These are phyloP conservation scores for Neelides sp. DNA, from an alignment of 1,140 invertebrate species.

Conservation along the genomic window DNA sequence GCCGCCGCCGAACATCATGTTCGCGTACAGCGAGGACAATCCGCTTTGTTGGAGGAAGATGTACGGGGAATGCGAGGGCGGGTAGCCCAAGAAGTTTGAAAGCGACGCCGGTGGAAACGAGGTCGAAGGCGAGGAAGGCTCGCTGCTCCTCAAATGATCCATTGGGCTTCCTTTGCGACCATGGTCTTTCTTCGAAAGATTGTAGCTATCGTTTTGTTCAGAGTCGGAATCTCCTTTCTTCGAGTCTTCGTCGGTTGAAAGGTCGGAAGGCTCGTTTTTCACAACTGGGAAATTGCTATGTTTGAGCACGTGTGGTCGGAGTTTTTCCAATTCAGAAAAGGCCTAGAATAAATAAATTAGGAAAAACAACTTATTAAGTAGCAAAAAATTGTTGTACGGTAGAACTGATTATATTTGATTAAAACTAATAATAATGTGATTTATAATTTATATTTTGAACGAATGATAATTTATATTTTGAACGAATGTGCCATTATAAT, in stretches of 20 bases:
- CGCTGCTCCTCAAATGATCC: background rate
- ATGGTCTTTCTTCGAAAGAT: constrained; percentile 15
- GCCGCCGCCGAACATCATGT: constrained; percentile 29
- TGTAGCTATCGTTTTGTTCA: constrained; percentile 23
- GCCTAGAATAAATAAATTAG: constrained; percentile 37
- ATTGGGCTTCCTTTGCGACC: background rate
- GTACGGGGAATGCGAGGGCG: constrained; percentile 23
- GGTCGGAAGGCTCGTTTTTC: constrained; percentile 16
- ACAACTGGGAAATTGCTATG: constrained; percentile 41
- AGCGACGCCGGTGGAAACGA: constrained; percentile 22
- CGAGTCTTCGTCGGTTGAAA: constrained; percentile 16
- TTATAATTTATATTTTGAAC: no score
- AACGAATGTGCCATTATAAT: no score
- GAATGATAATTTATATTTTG: no score
- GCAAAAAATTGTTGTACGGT: background rate
- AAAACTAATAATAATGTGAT: no score
- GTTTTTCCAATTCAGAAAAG: constrained; percentile 52
- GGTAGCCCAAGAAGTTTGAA: constrained; percentile 24
- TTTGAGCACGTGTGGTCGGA: constrained; percentile 55
- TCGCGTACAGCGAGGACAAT: constrained; percentile 22
- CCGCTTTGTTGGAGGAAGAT: constrained; percentile 26
- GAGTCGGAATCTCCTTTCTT: constrained; percentile 38
- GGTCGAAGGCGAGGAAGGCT: constrained; percentile 7
- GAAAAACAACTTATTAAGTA: background rate
- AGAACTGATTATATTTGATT: no score